Evolutionary conservation across 64 coral and sea anemone species (phyloP), one percentile per base, ranked within the genome.

Genomic region (Stichodactyla mertensii): DNA sequence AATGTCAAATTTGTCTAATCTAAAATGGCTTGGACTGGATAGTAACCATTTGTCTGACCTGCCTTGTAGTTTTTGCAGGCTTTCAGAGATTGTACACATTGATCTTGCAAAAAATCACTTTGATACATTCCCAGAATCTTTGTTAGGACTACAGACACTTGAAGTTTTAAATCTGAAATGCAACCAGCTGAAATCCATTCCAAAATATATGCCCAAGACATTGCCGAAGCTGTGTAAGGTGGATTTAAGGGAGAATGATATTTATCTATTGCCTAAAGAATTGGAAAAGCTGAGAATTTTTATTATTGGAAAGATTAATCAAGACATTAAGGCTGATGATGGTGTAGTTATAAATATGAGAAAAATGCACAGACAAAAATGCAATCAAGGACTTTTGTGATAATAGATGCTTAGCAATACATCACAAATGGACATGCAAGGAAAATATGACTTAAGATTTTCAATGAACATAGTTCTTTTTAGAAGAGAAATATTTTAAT

Each of bases 31-130:
- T 10, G 94, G 86, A 14, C 74, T 95, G 78, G 51, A 60, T 80
- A 86, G 81, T 24, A 99, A 99, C 84, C 93, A 99, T 79, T 81
- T 99, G 36, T 77, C 77, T 53, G 67, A 71, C 54, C 54, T 99
- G 52, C 97, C 97, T 45, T 55, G 74, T 56, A 55, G 92, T 31
- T 99, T 99, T 84, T 55, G 55, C 78, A 83, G 85, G 56, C 93
- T 99, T 28, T 36, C 62, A 53, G 89, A 90, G 54, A 64, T 99
- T 36, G 71, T 79, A 16, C 88, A 92, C 67, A 83, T 99, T 58
- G 86, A 99, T 86, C 97, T 99, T 61, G 89, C 82, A 82, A 87
- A 86, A 16, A 99, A 99, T 66, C 59, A 59, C 19, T 92, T 99
- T 84, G 45, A 58, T 31, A 53, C 79, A 16, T 95, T 99, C 78